Conservation (phyloP, 2,113 vertebrate genomes). For the Brachyhypopomus occidentalis region DNA sequence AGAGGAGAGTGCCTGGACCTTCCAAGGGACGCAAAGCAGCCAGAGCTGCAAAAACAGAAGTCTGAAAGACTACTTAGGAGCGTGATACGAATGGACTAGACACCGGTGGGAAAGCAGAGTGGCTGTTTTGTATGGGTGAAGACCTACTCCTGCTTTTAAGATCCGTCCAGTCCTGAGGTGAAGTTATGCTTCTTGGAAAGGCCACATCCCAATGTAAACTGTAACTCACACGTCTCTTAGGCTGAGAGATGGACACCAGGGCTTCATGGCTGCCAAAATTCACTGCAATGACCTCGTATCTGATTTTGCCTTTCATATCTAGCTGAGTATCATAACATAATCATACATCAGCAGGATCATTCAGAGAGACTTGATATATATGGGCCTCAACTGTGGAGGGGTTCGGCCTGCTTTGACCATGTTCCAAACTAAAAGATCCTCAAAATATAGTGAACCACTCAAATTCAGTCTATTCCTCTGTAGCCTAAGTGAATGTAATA, state of each 20-base stretch:
- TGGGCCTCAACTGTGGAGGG: too few relatives aligned
- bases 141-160: conserved; percentile 24
- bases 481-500: not conserved
- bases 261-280: conserved; percentile 5
- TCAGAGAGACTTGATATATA: not conserved
- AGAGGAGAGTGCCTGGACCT: not conserved
- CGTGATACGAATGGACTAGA: conserved; percentile 22
- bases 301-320: not conserved
- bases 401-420: not conserved
- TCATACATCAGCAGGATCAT: conserved; percentile 2
- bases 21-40: not conserved
- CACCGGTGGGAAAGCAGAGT: conserved; percentile 26
- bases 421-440: not conserved
- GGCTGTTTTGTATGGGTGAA: conserved; percentile 37
- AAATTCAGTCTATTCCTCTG: not conserved
- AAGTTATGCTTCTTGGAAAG: conserved; percentile 30
- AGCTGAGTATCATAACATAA: not conserved
- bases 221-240: conserved; percentile 40
- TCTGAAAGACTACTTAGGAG: not conserved
- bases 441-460: not conserved
- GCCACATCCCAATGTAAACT: conserved; percentile 19
- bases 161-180: conserved; percentile 34
- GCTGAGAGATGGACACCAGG: conserved; percentile 6
- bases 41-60: conserved; percentile 5
- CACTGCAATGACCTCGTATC: not conserved